Evolutionary conservation across 1,140 invertebrate genomes (phyloP).

Genomic region (Penaeus indicus): DNA sequence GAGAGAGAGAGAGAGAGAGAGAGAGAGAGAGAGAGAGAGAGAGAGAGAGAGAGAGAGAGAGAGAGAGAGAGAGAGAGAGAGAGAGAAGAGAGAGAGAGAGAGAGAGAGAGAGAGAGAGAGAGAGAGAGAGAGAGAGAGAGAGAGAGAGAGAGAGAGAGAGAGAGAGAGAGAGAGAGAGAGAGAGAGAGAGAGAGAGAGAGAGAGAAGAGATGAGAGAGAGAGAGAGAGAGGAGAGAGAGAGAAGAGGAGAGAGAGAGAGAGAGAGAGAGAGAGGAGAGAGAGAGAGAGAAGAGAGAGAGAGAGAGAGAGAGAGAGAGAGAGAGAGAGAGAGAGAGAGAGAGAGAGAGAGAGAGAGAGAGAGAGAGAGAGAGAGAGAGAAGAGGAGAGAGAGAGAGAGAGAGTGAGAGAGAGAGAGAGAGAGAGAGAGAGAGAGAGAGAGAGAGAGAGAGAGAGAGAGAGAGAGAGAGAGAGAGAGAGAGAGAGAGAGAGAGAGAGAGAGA

Average conservation of each 20-base stretch:
- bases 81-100: no score
- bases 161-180: neutral
- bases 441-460: constrained; percentile 5
- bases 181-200: neutral
- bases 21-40: neutral
- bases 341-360: neutral
- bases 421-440: neutral
- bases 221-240: neutral
- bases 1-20: neutral
- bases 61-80: neutral
- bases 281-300: neutral
- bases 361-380: neutral
- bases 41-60: neutral
- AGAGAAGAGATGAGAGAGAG: neutral
- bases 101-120: no score
- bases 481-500: no score
- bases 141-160: neutral
- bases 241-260: neutral
- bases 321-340: neutral
- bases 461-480: neutral
- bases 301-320: neutral
- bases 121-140: neutral
- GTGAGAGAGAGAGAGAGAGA: neutral
- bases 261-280: neutral
- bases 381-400: constrained; percentile 7